phyloP scores from a whole-genome alignment of 1,140 invertebrate species.

The Archivesica marissinica region DNA sequence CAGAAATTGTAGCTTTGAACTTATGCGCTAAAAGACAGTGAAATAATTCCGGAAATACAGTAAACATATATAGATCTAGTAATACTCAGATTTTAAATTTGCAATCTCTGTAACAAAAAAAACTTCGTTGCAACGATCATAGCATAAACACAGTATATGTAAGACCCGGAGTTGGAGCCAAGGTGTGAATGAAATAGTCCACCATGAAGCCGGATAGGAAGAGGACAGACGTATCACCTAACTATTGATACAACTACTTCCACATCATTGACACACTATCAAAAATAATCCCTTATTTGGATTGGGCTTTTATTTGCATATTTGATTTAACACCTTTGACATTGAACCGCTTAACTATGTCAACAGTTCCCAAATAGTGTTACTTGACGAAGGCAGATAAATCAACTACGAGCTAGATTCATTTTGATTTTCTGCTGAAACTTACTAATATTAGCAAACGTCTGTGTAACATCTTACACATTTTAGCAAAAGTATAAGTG shows the following conservation, averaged over 20 bases:
- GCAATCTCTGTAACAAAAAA: too few species aligned
- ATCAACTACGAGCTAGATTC: neutral
- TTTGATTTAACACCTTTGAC: conserved; percentile 51
- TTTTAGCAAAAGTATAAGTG: neutral
- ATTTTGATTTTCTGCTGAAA: conserved; percentile 5
- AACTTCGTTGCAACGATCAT: too few species aligned
- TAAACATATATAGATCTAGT: too few species aligned
- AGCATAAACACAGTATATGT: neutral
- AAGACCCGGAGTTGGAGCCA: neutral
- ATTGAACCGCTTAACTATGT: conserved; percentile 10
- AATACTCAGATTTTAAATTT: too few species aligned
- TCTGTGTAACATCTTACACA: conserved; percentile 25
- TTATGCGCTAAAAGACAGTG: too few species aligned
- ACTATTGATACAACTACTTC: conserved; percentile 36
- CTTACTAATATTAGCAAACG: conserved; percentile 24
- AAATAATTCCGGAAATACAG: too few species aligned
- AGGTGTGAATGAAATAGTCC: neutral
- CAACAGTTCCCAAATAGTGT: conserved; percentile 18
- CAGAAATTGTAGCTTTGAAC: too few species aligned
- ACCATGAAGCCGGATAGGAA: neutral
- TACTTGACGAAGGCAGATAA: neutral
- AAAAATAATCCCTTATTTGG: neutral
- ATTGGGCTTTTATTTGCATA: conserved; percentile 24
- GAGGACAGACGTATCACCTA: neutral
- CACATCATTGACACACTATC: conserved; percentile 30